Percentiles rank a stretch among this genome's conserved stretches.
These are phyloP conservation scores for Diaperis boleti DNA, from an alignment of 2,888 invertebrate species.

Conservation along the genomic window DNA sequence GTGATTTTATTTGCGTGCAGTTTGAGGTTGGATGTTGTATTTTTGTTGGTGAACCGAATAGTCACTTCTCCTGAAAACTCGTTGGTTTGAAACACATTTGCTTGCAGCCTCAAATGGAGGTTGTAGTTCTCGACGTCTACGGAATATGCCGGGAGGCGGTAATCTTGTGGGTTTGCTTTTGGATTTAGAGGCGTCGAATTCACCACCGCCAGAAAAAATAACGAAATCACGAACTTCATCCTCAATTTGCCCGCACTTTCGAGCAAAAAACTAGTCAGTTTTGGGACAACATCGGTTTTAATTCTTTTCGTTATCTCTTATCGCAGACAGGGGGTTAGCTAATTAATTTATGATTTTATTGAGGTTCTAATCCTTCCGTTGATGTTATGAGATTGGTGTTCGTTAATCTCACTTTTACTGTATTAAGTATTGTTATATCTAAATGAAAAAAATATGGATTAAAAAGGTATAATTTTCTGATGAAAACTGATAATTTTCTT, in stretches of 20 bases:
- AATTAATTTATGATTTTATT: not conserved
- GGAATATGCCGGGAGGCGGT: not conserved
- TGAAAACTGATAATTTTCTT: too few relatives aligned
- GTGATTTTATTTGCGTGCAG: constrained; percentile 9
- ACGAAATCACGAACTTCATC: not conserved
- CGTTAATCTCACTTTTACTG: not conserved
- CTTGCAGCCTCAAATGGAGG: not conserved
- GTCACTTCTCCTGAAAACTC: not conserved
- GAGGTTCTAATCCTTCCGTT: not conserved
- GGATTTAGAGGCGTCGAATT: not conserved
- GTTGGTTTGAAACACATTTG: not conserved
- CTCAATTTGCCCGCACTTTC: not conserved
- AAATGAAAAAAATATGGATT: not conserved
- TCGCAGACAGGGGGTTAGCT: not conserved
- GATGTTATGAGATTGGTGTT: not conserved
- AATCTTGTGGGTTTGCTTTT: not conserved
- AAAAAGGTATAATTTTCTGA: too few relatives aligned
- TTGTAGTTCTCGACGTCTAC: not conserved
- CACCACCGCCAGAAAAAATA: not conserved
- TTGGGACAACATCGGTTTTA: not conserved
- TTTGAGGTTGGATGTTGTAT: not conserved
- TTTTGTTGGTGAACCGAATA: not conserved
- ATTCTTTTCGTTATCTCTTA: not conserved
- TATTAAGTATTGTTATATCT: not conserved
- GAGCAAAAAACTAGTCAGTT: not conserved